Conservation (phyloP, 2,797 vertebrate genomes). For the Coregonus suidteri region DNA sequence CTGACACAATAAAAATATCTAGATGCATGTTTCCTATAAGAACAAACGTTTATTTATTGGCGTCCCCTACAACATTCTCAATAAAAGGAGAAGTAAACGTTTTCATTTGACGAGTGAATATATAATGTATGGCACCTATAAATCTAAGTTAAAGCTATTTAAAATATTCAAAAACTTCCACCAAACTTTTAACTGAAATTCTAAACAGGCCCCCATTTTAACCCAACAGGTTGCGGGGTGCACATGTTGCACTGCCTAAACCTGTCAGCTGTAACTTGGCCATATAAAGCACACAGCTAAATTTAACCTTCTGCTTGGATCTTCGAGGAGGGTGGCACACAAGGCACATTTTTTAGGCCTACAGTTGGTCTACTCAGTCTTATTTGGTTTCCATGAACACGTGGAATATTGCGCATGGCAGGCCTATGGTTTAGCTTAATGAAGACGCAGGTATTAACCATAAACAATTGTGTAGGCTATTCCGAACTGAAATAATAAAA, state of each 20-base stretch:
- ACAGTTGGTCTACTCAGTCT: no score
- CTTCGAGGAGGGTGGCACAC: slow-evolving; percentile 5
- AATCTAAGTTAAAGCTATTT: not conserved
- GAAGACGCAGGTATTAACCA: not conserved
- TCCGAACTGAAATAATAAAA: not conserved
- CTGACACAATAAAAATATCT: no score
- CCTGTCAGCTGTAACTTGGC: slow-evolving; percentile 71
- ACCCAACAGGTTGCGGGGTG: slow-evolving; percentile 43
- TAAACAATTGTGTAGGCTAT: not conserved
- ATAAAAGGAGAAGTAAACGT: no score
- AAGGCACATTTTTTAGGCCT: not conserved
- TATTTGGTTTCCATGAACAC: not conserved
- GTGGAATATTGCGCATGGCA: not conserved
- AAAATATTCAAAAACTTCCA: slow-evolving; percentile 48
- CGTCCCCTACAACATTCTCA: not conserved
- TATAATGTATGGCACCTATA: slow-evolving; percentile 9
- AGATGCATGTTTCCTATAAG: no score
- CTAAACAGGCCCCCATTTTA: slow-evolving; percentile 51
- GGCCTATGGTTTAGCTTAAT: not conserved
- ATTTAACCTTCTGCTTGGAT: slow-evolving; percentile 75
- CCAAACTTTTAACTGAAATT: slow-evolving; percentile 55
- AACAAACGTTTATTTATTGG: not conserved
- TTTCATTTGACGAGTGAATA: not conserved
- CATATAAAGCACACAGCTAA: slow-evolving; percentile 88
- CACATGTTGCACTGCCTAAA: slow-evolving; percentile 25